phyloP scores from a whole-genome alignment of 2,888 invertebrate species.

The Smittia sp. region DNA sequence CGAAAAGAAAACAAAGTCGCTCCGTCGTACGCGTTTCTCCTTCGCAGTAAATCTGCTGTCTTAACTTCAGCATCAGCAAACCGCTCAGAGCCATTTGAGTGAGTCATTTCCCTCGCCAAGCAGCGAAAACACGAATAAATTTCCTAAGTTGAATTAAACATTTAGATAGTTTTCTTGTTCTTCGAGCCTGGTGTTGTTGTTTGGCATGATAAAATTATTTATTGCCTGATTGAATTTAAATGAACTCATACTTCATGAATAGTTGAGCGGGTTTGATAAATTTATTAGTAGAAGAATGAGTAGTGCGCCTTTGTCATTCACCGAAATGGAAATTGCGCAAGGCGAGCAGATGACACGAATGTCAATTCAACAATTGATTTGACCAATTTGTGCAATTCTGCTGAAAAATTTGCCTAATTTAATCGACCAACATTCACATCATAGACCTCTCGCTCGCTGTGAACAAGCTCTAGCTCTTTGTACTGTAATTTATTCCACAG shows the following conservation, averaged over 20 bases:
- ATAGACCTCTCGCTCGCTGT: background rate
- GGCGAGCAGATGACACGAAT: constrained; percentile 30
- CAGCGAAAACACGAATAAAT: constrained; percentile 1
- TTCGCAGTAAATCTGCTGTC: constrained; percentile 6
- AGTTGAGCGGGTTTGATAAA: background rate
- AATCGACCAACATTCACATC: background rate
- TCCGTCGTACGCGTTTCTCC: background rate
- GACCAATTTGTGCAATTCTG: constrained; percentile 23
- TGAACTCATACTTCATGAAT: constrained; percentile 26
- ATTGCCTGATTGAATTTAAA: constrained; percentile 40
- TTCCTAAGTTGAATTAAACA: constrained; percentile 30
- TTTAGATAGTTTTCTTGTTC: constrained; percentile 1
- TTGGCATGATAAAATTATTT: constrained; percentile 40
- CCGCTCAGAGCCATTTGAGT: background rate
- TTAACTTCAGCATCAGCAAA: constrained; percentile 15
- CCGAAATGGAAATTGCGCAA: constrained; percentile 15
- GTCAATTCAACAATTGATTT: constrained; percentile 40
- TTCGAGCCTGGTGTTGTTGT: constrained; percentile 24
- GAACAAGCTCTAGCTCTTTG: background rate
- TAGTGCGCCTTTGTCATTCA: background rate
- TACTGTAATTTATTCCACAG: background rate
- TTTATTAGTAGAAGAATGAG: constrained; percentile 7
- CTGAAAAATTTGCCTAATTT: background rate
- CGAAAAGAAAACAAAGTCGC: background rate
- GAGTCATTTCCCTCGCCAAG: background rate